Evolutionary conservation across 2,113 vertebrate genomes (phyloP).

Genomic region (Oryzias woworae): DNA sequence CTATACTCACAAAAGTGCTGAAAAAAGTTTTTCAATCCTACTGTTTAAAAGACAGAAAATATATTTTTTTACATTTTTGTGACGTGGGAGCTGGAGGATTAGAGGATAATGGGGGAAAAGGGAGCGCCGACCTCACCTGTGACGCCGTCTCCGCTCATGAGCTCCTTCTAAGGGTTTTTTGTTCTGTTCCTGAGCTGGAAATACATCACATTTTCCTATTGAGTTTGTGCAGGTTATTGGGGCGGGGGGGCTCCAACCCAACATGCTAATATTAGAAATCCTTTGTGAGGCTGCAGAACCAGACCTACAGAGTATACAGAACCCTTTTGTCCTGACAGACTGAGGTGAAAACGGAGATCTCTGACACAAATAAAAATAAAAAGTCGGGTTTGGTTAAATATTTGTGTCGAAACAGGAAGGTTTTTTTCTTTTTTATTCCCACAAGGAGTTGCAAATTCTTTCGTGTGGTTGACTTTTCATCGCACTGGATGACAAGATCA

Average conservation of each 20-base stretch:
- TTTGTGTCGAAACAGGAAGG: slow-evolving; percentile 1
- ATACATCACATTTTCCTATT: background rate
- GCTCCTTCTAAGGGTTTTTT: slow-evolving; percentile 16
- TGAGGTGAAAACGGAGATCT: no score
- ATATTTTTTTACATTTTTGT: no score
- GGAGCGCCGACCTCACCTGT: slow-evolving; percentile 34
- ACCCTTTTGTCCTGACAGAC: no score
- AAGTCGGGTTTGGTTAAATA: no score
- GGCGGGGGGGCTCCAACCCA: no score
- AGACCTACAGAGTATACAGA: no score
- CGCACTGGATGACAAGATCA: slow-evolving; percentile 14
- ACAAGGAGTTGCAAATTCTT: slow-evolving; percentile 18
- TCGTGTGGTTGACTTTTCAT: slow-evolving; percentile 18
- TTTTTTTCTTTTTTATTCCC: slow-evolving; percentile 30
- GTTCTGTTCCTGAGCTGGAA: slow-evolving; percentile 34
- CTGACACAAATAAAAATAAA: no score
- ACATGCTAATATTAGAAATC: no score
- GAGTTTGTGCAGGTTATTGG: slow-evolving; percentile 6
- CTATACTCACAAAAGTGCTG: no score
- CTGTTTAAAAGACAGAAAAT: no score
- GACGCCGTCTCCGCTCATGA: slow-evolving; percentile 55
- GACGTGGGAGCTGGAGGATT: slow-evolving; percentile 45
- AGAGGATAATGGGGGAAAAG: slow-evolving; percentile 67
- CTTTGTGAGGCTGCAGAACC: no score
- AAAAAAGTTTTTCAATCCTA: no score